A percentile compares a stretch with the other conserved stretches of the same genome.
phyloP scores from a whole-genome alignment of 2,113 vertebrate genomes.

The Centrocercus urophasianus region DNA sequence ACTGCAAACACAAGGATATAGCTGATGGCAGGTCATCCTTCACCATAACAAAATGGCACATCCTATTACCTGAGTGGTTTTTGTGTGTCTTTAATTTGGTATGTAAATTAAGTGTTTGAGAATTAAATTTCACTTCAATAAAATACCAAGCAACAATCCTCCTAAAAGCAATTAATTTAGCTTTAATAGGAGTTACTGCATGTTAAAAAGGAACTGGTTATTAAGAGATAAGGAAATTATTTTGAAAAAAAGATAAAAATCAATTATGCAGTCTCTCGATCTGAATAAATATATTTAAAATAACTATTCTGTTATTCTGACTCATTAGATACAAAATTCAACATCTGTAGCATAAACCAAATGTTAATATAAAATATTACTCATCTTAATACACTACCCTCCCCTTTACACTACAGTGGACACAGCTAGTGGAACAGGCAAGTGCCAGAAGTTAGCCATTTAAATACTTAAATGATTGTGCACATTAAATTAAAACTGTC shows the following conservation, averaged over 20 bases:
- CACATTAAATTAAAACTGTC: slow-evolving; percentile 28
- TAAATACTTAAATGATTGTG: background rate
- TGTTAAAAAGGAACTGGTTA: background rate
- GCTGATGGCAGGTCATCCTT: background rate
- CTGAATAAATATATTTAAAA: slow-evolving; percentile 27
- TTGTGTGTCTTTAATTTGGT: background rate
- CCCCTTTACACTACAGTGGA: background rate
- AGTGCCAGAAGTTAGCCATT: slow-evolving; percentile 14
- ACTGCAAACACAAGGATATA: background rate
- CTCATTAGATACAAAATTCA: slow-evolving; percentile 37
- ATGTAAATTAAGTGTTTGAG: background rate
- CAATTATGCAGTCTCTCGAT: background rate
- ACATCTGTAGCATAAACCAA: slow-evolving; percentile 1
- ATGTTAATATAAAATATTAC: slow-evolving; percentile 11
- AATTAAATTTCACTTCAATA: background rate
- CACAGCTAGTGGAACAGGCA: background rate
- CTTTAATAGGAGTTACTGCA: background rate
- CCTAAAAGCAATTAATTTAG: slow-evolving; percentile 31
- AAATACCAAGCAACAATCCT: slow-evolving; percentile 19
- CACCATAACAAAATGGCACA: background rate
- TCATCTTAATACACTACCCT: background rate
- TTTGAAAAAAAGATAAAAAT: background rate
- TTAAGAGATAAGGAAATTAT: background rate
- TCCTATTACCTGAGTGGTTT: background rate
- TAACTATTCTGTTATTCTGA: background rate